Conservation (phyloP, 1,140 invertebrate species). For the Scaptomyza hsui region DNA sequence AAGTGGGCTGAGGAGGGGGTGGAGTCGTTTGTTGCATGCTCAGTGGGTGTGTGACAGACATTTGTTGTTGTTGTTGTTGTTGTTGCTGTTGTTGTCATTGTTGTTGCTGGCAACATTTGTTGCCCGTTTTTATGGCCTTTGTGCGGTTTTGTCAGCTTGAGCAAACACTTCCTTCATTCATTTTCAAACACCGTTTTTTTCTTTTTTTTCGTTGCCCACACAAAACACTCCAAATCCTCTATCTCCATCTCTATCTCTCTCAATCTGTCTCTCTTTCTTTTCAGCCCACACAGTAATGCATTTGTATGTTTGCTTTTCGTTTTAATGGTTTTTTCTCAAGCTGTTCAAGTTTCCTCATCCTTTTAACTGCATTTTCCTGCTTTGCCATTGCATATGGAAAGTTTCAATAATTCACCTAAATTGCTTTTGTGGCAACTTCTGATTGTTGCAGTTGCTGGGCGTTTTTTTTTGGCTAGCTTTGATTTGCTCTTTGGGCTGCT, state of each 20-base stretch:
- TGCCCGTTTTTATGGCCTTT: slow-evolving; percentile 70
- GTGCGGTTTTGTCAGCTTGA: slow-evolving; percentile 13
- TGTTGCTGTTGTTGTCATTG: slow-evolving; percentile 63
- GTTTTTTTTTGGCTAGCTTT: slow-evolving; percentile 32
- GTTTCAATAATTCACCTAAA: slow-evolving; percentile 78
- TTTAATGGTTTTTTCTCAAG: slow-evolving; percentile 56
- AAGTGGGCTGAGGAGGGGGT: not conserved
- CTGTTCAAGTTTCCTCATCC: slow-evolving; percentile 37
- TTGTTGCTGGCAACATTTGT: slow-evolving; percentile 74
- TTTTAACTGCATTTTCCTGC: slow-evolving; percentile 29
- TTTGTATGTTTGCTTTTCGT: slow-evolving; percentile 39
- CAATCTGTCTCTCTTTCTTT: not conserved
- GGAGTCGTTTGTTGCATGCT: slow-evolving; percentile 26
- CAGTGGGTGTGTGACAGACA: slow-evolving; percentile 54
- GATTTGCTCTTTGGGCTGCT: slow-evolving; percentile 45
- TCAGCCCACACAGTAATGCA: slow-evolving; percentile 26
- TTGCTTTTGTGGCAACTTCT: slow-evolving; percentile 66
- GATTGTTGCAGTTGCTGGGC: slow-evolving; percentile 44
- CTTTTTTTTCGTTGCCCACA: slow-evolving; percentile 42
- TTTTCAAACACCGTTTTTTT: slow-evolving; percentile 32
- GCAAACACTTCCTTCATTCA: slow-evolving; percentile 75
- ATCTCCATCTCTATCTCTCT: not conserved
- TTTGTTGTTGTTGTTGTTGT: slow-evolving; percentile 54
- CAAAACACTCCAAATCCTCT: slow-evolving; percentile 28
- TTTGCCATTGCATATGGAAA: slow-evolving; percentile 60